Percentiles rank a stretch among this genome's conserved stretches.
These are phyloP conservation scores for Ornithorhynchus anatinus DNA, from an alignment of 2,113 vertebrate genomes.

Conservation along the genomic window DNA sequence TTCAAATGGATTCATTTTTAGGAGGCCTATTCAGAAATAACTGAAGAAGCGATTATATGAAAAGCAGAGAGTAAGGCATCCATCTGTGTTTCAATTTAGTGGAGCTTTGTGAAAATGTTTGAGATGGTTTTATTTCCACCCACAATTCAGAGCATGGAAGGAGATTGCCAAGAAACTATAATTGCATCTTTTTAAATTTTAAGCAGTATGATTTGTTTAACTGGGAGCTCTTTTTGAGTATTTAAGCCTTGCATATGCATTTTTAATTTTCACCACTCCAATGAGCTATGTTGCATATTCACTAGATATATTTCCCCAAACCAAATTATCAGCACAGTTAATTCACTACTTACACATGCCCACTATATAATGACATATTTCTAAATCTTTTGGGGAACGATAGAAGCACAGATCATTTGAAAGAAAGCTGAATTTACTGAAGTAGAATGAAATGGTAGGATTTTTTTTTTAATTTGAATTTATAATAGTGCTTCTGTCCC, in stretches of 20 bases:
- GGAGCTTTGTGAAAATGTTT: not conserved
- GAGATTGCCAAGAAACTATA: conserved; percentile 16
- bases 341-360: conserved; percentile 15
- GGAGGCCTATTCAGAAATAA: not conserved
- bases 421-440: not conserved
- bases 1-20: not conserved
- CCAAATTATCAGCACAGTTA: not conserved
- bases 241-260: conserved; percentile 52
- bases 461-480: too few relatives aligned
- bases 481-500: too few relatives aligned
- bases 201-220: conserved; percentile 56
- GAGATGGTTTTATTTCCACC: conserved; percentile 14
- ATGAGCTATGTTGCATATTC: conserved; percentile 23
- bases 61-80: not conserved
- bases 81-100: conserved; percentile 9
- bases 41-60: not conserved
- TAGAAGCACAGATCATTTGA: not conserved
- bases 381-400: not conserved
- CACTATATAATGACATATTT: conserved; percentile 31
- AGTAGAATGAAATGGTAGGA: not conserved
- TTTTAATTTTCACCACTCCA: conserved; percentile 62
- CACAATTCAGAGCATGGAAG: conserved; percentile 9
- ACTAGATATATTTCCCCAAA: conserved; percentile 17
- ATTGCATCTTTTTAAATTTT: conserved; percentile 60
- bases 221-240: conserved; percentile 56